Evolutionary conservation across 1,140 invertebrate species (phyloP).

Genomic region (Rhagoletis zephyria): DNA sequence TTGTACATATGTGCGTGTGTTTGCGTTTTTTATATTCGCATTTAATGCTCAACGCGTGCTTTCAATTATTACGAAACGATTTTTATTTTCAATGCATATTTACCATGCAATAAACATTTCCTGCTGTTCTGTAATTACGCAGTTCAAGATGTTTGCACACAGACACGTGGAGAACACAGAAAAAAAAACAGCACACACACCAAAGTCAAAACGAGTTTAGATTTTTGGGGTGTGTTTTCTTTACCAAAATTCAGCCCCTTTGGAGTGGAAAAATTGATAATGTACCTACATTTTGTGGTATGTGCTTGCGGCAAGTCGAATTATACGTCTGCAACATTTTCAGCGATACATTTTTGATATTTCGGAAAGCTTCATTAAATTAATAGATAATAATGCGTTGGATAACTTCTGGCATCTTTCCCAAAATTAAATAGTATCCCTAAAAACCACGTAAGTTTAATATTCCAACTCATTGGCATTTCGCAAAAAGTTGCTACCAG

Average conservation of each 20-base stretch:
- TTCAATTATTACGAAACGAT: slow-evolving; percentile 46
- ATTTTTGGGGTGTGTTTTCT: slow-evolving; percentile 33
- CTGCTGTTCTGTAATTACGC: slow-evolving; percentile 47
- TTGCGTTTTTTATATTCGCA: not conserved
- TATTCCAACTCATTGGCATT: too few species aligned
- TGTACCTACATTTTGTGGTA: slow-evolving; percentile 10
- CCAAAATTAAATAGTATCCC: too few species aligned
- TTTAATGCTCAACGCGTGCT: slow-evolving; percentile 44
- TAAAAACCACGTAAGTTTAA: too few species aligned
- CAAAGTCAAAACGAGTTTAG: slow-evolving; percentile 3
- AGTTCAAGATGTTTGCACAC: slow-evolving; percentile 50
- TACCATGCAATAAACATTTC: slow-evolving; percentile 43
- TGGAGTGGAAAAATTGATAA: not conserved
- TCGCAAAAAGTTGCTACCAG: too few species aligned
- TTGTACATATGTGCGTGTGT: not conserved
- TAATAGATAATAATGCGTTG: too few species aligned
- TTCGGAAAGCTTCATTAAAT: too few species aligned
- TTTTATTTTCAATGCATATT: slow-evolving; percentile 24
- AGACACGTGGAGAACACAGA: not conserved
- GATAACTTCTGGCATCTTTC: too few species aligned
- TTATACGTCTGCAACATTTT: too few species aligned
- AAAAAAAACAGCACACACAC: not conserved
- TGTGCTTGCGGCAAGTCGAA: slow-evolving; percentile 16
- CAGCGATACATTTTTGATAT: too few species aligned
- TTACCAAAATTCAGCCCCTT: not conserved